Evolutionary conservation across 2,113 vertebrate species (phyloP).

Genomic region (Haemorhous mexicanus): DNA sequence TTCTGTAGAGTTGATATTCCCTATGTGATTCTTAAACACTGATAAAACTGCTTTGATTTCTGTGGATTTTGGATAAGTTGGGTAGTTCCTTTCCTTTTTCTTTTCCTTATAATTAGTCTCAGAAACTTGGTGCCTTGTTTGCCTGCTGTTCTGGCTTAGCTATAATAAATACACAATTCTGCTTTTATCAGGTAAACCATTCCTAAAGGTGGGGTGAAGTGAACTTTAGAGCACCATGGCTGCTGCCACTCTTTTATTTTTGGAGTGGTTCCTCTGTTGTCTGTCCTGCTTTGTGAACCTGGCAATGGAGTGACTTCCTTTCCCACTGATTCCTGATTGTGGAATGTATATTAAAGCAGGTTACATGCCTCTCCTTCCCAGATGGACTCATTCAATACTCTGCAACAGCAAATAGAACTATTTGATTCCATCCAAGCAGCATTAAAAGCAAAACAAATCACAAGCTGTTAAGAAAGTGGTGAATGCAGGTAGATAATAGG

Average conservation of each 20-base stretch:
- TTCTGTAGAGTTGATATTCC: not conserved
- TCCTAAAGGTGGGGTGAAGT: not conserved
- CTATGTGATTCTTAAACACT: not conserved
- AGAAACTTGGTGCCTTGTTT: not conserved
- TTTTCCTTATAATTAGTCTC: not conserved
- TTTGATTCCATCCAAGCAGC: not conserved
- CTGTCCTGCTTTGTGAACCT: not conserved
- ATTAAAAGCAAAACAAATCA: not conserved
- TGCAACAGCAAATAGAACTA: not conserved
- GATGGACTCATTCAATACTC: slow-evolving; percentile 14
- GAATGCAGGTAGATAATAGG: not conserved
- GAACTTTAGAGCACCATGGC: not conserved
- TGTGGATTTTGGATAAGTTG: not conserved
- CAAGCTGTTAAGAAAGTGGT: not conserved
- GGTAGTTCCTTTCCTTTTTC: not conserved
- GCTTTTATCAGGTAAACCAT: not conserved
- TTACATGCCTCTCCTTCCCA: not conserved
- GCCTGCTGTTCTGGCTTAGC: not conserved
- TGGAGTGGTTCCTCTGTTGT: not conserved
- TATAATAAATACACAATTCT: not conserved
- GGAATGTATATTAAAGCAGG: not conserved
- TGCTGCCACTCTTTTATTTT: not conserved
- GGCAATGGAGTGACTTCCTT: slow-evolving; percentile 1
- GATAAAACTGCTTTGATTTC: not conserved
- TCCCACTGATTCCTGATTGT: not conserved